These are phyloP conservation scores for Zapus hudsonius DNA, from an alignment of 2,113 vertebrate species.

Conservation along the genomic window DNA sequence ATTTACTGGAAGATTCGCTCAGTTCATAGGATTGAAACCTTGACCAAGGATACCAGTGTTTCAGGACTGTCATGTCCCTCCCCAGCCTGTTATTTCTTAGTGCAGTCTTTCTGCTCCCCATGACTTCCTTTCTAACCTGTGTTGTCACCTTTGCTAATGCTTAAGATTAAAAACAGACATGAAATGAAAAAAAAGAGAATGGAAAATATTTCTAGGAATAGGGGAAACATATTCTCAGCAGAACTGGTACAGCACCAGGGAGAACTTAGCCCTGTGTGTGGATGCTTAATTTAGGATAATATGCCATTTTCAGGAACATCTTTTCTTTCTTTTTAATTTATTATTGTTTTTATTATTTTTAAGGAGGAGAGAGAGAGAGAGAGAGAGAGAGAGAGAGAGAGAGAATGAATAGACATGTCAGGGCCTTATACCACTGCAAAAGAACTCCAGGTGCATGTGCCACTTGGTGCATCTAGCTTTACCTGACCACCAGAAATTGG, in stretches of 20 bases:
- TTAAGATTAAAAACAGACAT: background rate
- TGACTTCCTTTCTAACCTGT: background rate
- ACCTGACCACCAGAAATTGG: too few species aligned
- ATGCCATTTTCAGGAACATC: too few species aligned
- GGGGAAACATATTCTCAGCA: background rate
- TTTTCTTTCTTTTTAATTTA: too few species aligned
- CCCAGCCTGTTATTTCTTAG: background rate
- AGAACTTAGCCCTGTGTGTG: background rate
- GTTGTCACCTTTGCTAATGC: background rate
- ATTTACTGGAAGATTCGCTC: background rate
- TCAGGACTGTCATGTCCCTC: background rate
- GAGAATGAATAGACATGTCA: too few species aligned
- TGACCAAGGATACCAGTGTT: background rate
- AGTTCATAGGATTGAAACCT: background rate
- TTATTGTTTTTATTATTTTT: too few species aligned
- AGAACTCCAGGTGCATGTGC: too few species aligned
- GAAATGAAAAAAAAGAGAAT: background rate
- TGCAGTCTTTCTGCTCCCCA: rapidly evolving
- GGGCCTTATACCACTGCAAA: too few species aligned
- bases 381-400: too few species aligned
- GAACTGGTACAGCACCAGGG: background rate
- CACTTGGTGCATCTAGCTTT: too few species aligned
- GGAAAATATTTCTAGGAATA: background rate
- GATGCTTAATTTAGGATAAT: background rate
- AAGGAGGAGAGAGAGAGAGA: too few species aligned